phyloP scores from a whole-genome alignment of 1,140 invertebrate genomes.

The Drosophila bocqueti region DNA sequence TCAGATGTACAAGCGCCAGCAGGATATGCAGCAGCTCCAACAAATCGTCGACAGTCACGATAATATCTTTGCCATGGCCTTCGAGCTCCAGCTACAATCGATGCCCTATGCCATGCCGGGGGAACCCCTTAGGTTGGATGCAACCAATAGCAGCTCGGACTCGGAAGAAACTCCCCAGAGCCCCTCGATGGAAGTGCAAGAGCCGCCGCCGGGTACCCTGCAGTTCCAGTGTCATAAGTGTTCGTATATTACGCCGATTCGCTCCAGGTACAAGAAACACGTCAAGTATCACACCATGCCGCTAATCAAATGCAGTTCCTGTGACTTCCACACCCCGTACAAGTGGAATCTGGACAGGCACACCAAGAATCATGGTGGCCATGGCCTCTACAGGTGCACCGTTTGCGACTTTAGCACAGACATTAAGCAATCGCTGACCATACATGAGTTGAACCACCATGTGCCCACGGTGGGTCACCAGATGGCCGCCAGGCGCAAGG shows the following conservation, averaged over 20 bases:
- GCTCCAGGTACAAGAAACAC: conserved; percentile 95
- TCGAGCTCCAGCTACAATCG: conserved; percentile 57
- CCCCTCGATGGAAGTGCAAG: conserved; percentile 13
- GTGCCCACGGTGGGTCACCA: conserved; percentile 89
- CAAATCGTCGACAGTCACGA: conserved; percentile 42
- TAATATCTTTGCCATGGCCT: conserved; percentile 78
- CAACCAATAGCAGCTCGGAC: conserved; percentile 49
- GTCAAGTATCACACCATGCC: conserved; percentile 97
- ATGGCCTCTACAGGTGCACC: conserved; percentile 92
- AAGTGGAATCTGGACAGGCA: conserved; percentile 94
- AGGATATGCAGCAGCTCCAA: conserved; percentile 61
- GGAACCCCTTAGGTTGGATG: conserved; percentile 16
- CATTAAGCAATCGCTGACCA: conserved; percentile 95
- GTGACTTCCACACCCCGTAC: conserved; percentile 94
- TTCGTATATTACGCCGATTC: conserved; percentile 94
- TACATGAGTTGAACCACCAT: conserved; percentile 95
- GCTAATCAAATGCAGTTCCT: conserved; percentile 96
- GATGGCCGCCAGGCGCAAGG: conserved; percentile 78
- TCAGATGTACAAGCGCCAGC: conserved; percentile 62
- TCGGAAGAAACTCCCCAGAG: conserved; percentile 39
- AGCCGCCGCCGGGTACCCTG: conserved; percentile 2
- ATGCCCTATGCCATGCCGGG: conserved; percentile 37
- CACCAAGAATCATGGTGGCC: conserved; percentile 94
- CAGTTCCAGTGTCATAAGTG: conserved; percentile 93
- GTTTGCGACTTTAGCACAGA: conserved; percentile 96